Conservation (phyloP, 2,113 vertebrate genomes). For the Panthera uncia region DNA sequence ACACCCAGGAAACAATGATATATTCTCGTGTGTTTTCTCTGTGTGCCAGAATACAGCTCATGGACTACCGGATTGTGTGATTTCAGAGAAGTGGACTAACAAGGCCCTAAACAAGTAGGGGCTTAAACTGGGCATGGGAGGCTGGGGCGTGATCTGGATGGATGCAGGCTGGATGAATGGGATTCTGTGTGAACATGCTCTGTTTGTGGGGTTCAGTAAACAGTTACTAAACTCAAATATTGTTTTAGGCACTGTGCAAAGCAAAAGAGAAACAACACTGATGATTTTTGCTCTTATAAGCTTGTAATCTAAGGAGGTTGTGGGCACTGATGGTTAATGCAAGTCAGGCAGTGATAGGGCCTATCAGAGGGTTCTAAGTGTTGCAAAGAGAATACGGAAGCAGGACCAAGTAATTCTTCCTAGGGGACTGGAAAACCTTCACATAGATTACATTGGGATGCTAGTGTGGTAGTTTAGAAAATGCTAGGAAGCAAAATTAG, state of each 20-base stretch:
- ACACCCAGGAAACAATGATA: not conserved
- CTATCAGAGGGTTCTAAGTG: not conserved
- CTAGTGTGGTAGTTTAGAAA: not conserved
- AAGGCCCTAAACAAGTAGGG: not conserved
- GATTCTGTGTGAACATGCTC: not conserved
- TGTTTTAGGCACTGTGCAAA: not conserved
- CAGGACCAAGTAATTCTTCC: not conserved
- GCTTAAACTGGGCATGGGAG: not conserved
- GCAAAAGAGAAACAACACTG: not conserved
- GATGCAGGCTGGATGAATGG: not conserved
- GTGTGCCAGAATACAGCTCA: not conserved
- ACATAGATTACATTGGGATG: not conserved
- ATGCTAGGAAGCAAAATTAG: not conserved
- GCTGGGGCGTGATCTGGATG: not conserved
- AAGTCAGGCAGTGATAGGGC: not conserved
- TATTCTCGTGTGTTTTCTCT: not conserved
- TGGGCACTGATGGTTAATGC: not conserved
- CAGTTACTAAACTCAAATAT: not conserved
- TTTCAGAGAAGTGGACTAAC: conserved; percentile 19
- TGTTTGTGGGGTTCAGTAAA: not conserved
- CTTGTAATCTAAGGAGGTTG: not conserved
- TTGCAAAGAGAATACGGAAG: not conserved
- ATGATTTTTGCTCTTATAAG: not conserved
- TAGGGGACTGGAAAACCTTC: not conserved
- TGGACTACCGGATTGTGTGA: not conserved